phyloP scores from a whole-genome alignment of 2,797 vertebrate species.

The Sarcoramphus papa region DNA sequence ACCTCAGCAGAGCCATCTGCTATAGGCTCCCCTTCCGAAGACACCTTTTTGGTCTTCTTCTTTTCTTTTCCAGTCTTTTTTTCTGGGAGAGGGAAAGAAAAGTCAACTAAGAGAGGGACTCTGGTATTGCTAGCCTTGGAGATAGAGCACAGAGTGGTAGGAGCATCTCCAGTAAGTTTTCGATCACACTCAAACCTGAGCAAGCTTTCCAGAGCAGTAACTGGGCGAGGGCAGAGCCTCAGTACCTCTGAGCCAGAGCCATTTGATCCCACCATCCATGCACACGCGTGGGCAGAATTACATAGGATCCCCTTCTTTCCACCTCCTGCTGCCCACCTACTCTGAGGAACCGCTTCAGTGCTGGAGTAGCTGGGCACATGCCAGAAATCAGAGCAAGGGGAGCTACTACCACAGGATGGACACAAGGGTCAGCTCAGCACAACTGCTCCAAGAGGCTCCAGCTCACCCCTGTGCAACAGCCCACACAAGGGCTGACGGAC shows the following conservation, averaged over 20 bases:
- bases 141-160: neutral
- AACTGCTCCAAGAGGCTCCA: neutral
- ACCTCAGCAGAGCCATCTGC: constrained; percentile 26
- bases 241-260: neutral
- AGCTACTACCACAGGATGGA: neutral
- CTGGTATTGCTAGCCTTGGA: neutral
- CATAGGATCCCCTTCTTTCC: neutral
- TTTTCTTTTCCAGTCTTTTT: constrained; percentile 68
- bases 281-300: neutral
- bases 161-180: neutral
- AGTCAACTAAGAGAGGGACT: neutral
- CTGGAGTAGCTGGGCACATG: neutral
- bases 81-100: constrained; percentile 46
- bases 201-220: neutral
- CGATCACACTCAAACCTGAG: neutral
- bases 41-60: constrained; percentile 67
- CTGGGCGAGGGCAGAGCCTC: neutral
- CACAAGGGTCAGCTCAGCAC: neutral
- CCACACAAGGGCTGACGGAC: neutral
- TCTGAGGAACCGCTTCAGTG: neutral
- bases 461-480: neutral
- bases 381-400: neutral
- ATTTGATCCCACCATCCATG: neutral
- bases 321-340: neutral
- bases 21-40: neutral